phyloP scores from a whole-genome alignment of 2,797 vertebrate genomes.

The Calcarius lapponicus region DNA sequence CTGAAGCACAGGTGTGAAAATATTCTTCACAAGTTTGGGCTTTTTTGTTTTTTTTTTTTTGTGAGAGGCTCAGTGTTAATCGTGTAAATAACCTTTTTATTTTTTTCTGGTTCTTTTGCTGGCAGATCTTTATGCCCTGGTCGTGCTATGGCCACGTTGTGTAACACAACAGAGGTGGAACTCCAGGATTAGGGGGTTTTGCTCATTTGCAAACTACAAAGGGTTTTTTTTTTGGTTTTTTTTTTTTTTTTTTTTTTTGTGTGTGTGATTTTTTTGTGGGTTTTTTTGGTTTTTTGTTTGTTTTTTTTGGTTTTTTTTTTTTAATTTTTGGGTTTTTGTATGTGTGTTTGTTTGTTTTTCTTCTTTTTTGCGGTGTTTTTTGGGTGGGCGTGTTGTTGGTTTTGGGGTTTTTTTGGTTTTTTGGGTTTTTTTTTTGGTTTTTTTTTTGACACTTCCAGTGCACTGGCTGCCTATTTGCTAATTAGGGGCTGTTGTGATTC shows the following conservation, averaged over 20 bases:
- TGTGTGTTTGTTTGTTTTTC: no score
- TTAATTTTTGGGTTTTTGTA: no score
- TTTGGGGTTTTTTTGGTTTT: no score
- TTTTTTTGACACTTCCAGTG: background rate
- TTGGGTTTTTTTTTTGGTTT: no score
- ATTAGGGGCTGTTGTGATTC: slow-evolving; percentile 21
- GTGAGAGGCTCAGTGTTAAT: slow-evolving; percentile 38
- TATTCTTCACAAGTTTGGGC: background rate
- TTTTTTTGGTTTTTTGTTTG: no score
- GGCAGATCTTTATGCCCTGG: background rate
- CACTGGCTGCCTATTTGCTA: background rate
- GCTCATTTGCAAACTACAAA: background rate
- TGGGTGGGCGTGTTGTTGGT: no score
- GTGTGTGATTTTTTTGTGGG: background rate
- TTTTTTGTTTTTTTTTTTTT: no score
- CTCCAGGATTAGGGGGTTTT: background rate
- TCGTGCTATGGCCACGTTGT: background rate
- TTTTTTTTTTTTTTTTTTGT: no score
- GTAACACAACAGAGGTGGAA: background rate
- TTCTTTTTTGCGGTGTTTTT: no score
- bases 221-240: background rate
- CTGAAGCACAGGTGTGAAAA: slow-evolving; percentile 3
- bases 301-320: no score
- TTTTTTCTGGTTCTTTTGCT: background rate
- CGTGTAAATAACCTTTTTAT: slow-evolving; percentile 54